Evolutionary conservation across 2,888 invertebrate genomes (phyloP), one percentile per base, ranked within the genome.

Genomic region (Cephalotes varians): DNA sequence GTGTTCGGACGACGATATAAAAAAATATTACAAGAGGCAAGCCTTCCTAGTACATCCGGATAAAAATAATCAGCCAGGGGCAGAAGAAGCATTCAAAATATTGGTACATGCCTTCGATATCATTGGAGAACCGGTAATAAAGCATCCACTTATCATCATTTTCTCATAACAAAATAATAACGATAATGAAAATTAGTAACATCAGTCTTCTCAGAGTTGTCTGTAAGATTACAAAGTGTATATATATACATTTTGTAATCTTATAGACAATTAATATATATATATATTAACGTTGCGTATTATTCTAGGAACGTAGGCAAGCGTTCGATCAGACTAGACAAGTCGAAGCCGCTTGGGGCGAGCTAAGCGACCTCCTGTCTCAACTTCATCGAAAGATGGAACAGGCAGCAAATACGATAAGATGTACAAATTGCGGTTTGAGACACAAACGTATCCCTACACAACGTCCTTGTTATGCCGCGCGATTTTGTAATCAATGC

Each of bases 21-120:
- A 98, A 93, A 97, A 98, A 91, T 98, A 99, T 95, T 99, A 99
- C 95, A 97, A 98, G 92, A 96, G 98, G 91, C 98, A 99, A 94
- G 99, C 98, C 10, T 98, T 99, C 92, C 95, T 99, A 54, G 99
- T 99, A 51, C 99, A 99, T 95, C 99, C 99, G 0, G 99, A 99
- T 94, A 99, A 99, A 95, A 99, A 99, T 95, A 97, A 97, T 92
- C 98, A 98, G 94, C 98, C 98, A 5, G 99, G 99, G 44, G 98
- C 99, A 0, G 99, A 99, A 93, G 99, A 99, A 95, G 98, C 99
- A 51, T 99, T 99, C 95, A 99, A 99, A 95, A 98, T 99, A 93
- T 95, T 99, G 88, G 98, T 98, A 91, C 98, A 98, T 93, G 99
- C 99, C 9, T 99, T 99, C 95, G 98, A 99, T 94, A 96, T 98